Base-by-base conservation (phyloP, 1,140 invertebrate genomes). In the Odontomachus brunneus region DNA sequence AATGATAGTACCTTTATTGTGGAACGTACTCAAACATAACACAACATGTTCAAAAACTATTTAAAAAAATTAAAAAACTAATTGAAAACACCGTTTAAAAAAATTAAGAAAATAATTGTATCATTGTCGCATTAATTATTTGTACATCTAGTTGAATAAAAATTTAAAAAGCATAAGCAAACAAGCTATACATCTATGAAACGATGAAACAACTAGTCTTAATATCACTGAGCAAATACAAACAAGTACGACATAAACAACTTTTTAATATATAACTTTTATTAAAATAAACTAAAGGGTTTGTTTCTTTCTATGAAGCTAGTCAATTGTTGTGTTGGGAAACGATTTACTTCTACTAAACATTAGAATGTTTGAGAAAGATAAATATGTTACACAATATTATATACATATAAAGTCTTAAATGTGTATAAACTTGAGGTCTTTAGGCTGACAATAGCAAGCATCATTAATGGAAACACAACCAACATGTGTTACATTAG, bases 401-500 rank as follows among this genome's bases (percentile, higher is more conserved):
- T 44, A 59, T 76, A 71, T 57, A 69, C 19, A 15, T 65, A 57
- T 48, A 62, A 81, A 76, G 59, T 24, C 49, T 66, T 75, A 49
- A 72, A 60, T 62, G 81, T 73, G 44, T 49, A 84, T 44, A 75
- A 65, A 84, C 75, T 63, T 24, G 0, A 65, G 33, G 19, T 51
- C 69, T 66, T 49, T 49, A n/a, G n/a, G 69, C 62, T 82, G 22
- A 80, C 33, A 19, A 17, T 66, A 80, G 24, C 17, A 87, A 87
- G 83, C 72, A 78, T 78, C 67, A 44, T 44, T 29, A n/a, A 66
- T 76, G 44, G 15, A 60, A 78, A 59, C 59, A 83, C 49, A 83
- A 83, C 60, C 51, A 66, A 76, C 44, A 73, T 33, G 38, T 44
- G 73, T 72, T 65, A 84, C 57, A 75, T 29, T 88, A 84, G 49